Evolutionary conservation across 1,140 invertebrate genomes (phyloP).

Genomic region (Parasteatoda tepidariorum): DNA sequence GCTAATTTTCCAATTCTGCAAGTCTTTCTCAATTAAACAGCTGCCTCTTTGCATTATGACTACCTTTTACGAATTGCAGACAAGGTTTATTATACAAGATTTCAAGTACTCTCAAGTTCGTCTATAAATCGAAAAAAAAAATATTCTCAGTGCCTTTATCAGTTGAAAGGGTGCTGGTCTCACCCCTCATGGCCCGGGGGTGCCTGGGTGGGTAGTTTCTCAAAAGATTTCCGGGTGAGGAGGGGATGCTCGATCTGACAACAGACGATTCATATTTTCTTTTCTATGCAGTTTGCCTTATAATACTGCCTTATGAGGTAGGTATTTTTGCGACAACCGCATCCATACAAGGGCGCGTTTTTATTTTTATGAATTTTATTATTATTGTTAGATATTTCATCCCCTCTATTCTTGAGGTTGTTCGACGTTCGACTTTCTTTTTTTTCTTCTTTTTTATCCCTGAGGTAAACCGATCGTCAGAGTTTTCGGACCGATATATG

Average conservation of each 20-base stretch:
- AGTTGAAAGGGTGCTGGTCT: background rate
- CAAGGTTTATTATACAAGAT: too few species aligned
- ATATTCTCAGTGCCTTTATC: too few species aligned
- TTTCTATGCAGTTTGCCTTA: background rate
- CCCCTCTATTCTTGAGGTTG: conserved; percentile 36
- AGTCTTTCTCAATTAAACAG: too few species aligned
- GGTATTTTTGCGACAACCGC: conserved; percentile 14
- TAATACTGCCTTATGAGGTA: conserved; percentile 46
- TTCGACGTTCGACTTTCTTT: background rate
- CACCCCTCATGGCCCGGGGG: background rate
- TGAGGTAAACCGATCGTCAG: conserved; percentile 17
- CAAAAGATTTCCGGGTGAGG: conserved; percentile 53
- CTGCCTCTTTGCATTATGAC: too few species aligned
- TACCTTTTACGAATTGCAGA: too few species aligned
- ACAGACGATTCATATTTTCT: conserved; percentile 47
- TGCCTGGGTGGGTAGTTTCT: background rate
- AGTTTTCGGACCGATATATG: conserved; percentile 40
- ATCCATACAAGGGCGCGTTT: background rate
- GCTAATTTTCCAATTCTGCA: too few species aligned
- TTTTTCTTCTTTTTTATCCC: background rate
- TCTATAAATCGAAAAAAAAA: too few species aligned
- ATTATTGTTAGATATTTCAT: background rate
- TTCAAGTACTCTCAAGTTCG: too few species aligned
- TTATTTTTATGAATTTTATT: background rate
- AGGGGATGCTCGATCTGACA: conserved; percentile 21